Evolutionary conservation across 2,888 invertebrate genomes (phyloP), one percentile per base, ranked within the genome.

Genomic region (Epinotia demarniana): DNA sequence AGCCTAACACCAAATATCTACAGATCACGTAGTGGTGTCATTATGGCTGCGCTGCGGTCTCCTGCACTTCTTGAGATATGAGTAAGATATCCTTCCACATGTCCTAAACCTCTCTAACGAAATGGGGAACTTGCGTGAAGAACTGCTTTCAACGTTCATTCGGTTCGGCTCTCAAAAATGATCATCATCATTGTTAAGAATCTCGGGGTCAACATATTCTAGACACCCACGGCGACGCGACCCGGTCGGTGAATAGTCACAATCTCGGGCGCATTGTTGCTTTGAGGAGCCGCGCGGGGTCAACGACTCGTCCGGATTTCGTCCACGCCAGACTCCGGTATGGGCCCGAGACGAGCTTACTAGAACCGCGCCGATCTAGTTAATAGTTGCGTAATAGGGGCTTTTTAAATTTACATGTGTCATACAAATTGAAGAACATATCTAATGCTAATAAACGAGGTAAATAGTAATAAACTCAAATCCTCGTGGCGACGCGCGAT

Each of bases 291-390:
- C 90, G 92, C 53, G 86, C 87, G 80, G 90, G 92, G 92, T 93
- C 92, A 89, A 88, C 87, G 92, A 90, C 92, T 90, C 91, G 89
- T 88, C 89, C 87, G 92, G 90, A 92, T 93, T 93, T 92, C 92
- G 92, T 92, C 88, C 91, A 88, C 87, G 89, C 88, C 87, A 84
- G 88, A 89, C 89, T 86, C 86, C 86, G 83, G 85, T 75, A 61
- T 66, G 71, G 75, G 68, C 71, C 73, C 72, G 73, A 75, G 80
- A 81, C 80, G 79, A 78, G 80, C 76, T 57, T 63, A 46, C 63
- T 46, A 33, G 18, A 62, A 43, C 62, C 18, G 58, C 63, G 33
- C n/a, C 23, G 64, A 64, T 58, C 60, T 70, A 70, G 53, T 58
- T 57, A 27, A 57, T 46, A 18, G 55, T 55, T 67, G 2, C 18